Evolutionary conservation across 2,797 vertebrate species (phyloP).

Genomic region (Channa striata): DNA sequence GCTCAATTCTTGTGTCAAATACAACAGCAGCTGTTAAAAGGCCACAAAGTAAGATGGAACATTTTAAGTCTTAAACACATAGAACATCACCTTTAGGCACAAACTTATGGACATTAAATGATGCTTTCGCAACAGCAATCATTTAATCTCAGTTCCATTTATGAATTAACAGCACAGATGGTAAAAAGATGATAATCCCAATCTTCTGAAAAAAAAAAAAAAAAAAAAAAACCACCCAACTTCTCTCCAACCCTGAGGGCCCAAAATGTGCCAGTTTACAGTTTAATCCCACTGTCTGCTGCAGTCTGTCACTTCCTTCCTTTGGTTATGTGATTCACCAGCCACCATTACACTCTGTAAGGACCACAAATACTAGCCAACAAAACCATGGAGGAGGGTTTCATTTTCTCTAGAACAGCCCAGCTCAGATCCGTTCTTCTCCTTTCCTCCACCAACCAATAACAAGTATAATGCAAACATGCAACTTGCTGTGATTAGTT

Average conservation of each 20-base stretch:
- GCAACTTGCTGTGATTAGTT: conserved; percentile 53
- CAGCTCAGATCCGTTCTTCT: conserved; percentile 1
- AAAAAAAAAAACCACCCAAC: too few species aligned
- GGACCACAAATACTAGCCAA: neutral
- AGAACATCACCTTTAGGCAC: neutral
- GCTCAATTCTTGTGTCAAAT: conserved; percentile 12
- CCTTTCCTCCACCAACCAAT: neutral
- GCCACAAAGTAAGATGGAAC: neutral
- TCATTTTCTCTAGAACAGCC: conserved; percentile 8
- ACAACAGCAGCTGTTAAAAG: conserved; percentile 19
- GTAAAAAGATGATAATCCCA: conserved; percentile 12
- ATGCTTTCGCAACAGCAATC: neutral
- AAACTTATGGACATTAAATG: too few species aligned
- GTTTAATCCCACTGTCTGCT: neutral
- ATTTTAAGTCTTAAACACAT: neutral
- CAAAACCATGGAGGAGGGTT: conserved; percentile 16
- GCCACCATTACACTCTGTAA: neutral
- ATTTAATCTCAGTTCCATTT: conserved; percentile 10
- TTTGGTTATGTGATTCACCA: conserved; percentile 36
- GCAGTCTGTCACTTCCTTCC: conserved; percentile 56
- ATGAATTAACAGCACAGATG: conserved; percentile 7
- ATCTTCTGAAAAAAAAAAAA: conserved; percentile 39
- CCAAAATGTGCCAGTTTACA: conserved; percentile 1
- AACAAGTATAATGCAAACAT: conserved; percentile 44
- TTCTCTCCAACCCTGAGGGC: neutral